phyloP scores from a whole-genome alignment of 2,888 invertebrate genomes.

The Darwinula stevensoni region DNA sequence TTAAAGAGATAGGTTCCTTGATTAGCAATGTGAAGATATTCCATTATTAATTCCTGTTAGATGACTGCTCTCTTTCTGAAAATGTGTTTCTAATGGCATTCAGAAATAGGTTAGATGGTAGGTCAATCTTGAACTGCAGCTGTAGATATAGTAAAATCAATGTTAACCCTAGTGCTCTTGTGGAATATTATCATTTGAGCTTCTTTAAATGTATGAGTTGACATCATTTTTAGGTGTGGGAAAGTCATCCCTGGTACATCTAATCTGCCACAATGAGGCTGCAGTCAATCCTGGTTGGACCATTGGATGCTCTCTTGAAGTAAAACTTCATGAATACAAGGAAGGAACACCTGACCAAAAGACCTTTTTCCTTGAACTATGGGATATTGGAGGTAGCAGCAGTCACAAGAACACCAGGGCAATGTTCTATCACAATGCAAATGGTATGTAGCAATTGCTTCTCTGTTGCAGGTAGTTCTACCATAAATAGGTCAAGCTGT shows the following conservation, averaged over 20 bases:
- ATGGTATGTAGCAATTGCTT: constrained; percentile 29
- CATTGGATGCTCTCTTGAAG: constrained; percentile 81
- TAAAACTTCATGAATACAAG: constrained; percentile 75
- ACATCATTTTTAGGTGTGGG: constrained; percentile 46
- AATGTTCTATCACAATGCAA: constrained; percentile 74
- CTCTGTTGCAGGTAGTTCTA: background rate
- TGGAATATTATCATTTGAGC: too few species aligned
- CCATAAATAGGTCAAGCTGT: too few species aligned
- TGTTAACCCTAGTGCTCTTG: too few species aligned
- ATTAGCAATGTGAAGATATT: too few species aligned
- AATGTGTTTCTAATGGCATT: too few species aligned
- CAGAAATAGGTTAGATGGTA: too few species aligned
- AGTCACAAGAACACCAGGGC: constrained; percentile 72
- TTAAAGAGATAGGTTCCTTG: too few species aligned
- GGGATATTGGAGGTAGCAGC: constrained; percentile 88
- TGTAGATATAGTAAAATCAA: too few species aligned
- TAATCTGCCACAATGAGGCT: constrained; percentile 62
- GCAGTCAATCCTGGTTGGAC: constrained; percentile 73
- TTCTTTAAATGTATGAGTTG: background rate
- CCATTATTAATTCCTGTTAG: too few species aligned
- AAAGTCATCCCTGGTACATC: constrained; percentile 73
- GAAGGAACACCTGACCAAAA: constrained; percentile 75
- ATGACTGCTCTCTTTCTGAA: too few species aligned
- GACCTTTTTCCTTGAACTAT: constrained; percentile 73
- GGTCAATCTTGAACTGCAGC: too few species aligned